Evolutionary conservation across 2,113 vertebrate species (phyloP).

Genomic region (Casuarius casuarius): DNA sequence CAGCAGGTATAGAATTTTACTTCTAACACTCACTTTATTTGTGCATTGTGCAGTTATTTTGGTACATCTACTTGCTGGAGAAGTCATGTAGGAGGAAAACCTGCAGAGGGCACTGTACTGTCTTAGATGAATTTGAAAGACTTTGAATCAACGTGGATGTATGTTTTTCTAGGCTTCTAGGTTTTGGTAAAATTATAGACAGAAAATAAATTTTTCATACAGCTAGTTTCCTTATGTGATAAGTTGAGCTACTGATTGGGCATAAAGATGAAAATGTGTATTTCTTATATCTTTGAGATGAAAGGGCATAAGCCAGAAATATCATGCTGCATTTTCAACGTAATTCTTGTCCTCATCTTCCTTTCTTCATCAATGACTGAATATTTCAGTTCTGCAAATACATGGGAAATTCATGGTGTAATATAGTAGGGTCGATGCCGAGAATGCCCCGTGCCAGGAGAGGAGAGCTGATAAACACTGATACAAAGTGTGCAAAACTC

Average conservation of each 20-base stretch:
- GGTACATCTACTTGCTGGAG: background rate
- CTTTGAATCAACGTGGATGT: background rate
- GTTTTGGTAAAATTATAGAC: background rate
- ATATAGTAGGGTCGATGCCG: background rate
- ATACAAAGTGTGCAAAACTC: background rate
- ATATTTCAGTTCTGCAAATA: background rate
- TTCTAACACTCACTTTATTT: background rate
- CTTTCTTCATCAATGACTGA: background rate
- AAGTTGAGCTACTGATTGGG: background rate
- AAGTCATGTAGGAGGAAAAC: background rate
- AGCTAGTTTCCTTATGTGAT: background rate
- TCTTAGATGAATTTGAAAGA: background rate
- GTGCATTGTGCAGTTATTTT: background rate
- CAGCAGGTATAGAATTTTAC: background rate
- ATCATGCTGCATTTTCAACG: background rate
- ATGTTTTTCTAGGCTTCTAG: background rate
- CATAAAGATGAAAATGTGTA: background rate
- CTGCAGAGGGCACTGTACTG: constrained; percentile 55
- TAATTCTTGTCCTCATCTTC: background rate
- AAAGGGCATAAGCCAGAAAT: background rate
- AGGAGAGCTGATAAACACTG: background rate
- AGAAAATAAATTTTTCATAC: background rate
- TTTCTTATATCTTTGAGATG: background rate
- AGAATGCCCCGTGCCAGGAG: background rate
- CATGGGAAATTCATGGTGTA: background rate